Base-by-base conservation (phyloP, 2,797 vertebrate species). In the Gymnocypris eckloni region DNA sequence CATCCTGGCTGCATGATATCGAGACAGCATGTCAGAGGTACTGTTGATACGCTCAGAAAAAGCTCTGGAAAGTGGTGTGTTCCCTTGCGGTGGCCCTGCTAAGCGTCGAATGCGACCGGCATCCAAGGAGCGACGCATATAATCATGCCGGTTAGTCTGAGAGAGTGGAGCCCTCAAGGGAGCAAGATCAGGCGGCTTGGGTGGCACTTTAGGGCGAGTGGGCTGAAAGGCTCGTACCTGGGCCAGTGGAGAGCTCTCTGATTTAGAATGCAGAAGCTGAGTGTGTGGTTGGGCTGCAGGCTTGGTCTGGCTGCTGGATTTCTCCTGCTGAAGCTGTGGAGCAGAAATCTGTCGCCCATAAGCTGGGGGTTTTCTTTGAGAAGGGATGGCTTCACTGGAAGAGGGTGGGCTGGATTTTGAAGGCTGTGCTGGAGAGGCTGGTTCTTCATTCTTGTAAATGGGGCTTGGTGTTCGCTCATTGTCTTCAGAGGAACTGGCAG, bases 271-370 rank as follows among this genome's bases (percentile, higher is more conserved):
- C 56, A 91, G 86, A 48, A 92, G 88, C 70, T 90, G 88, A 43
- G 87, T 75, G 59, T 87, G 76, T 43, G 86, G 79, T 56, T 88
- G 88, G 41, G 71, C 22, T 0, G 84, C 48, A 16, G 84, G 79
- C 59, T 83, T 88, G 86, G 87, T 85, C 70, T 88, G 88, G 7
- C 69, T 5, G 22, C 71, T 41, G 11, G 85, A 71, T 43, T 76
- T 86, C 78, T 92, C 90, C 39, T 89, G 88, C 67, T 93, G 91
- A 16, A 93, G 89, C 70, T 92, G 92, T 2, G 92, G 92, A 43
- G 92, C 92, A 28, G 92, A 93, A 82, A 91, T 91, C 75, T 93
- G 92, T 1, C 92, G 88, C 1, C 90, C 90, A 79, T 93, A 93
- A 1, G 92, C 90, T 2, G 92, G 92, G 39, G 90, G 91, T 83